Percentiles rank a stretch among this genome's conserved stretches.
phyloP scores from a whole-genome alignment of 2,113 vertebrate species.

The Dicaeum eximium region DNA sequence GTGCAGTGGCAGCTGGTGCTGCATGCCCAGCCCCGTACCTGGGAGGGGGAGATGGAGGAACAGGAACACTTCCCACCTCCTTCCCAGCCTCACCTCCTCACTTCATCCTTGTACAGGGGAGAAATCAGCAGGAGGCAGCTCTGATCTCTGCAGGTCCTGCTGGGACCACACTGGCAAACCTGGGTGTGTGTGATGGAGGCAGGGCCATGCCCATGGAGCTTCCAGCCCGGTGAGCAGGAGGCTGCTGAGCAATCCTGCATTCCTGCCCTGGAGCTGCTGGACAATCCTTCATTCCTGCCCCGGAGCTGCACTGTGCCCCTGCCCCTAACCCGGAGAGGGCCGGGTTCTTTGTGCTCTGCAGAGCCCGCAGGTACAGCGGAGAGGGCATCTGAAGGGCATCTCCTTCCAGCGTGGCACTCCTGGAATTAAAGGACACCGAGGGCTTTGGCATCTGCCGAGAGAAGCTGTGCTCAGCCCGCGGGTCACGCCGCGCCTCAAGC shows the following conservation, averaged over 20 bases:
- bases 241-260: fast-evolving
- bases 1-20: background rate
- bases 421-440: background rate
- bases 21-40: background rate
- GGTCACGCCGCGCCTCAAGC: background rate
- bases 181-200: fast-evolving
- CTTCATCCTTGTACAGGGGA: background rate
- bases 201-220: fast-evolving
- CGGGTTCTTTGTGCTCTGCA: background rate
- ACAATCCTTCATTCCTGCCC: fast-evolving
- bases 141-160: background rate
- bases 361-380: background rate
- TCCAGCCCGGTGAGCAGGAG: background rate
- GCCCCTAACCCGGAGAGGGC: background rate
- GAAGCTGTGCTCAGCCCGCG: background rate
- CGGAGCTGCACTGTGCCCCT: background rate
- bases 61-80: background rate
- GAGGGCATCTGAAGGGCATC: background rate
- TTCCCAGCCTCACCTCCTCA: fast-evolving
- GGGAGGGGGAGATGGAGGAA: background rate
- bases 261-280: background rate
- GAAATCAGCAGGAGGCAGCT: background rate
- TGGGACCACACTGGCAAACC: background rate
- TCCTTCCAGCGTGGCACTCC: background rate
- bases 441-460: background rate